phyloP scores from a whole-genome alignment of 2,797 vertebrate genomes.

The Ptychobarbus kaznakovi region DNA sequence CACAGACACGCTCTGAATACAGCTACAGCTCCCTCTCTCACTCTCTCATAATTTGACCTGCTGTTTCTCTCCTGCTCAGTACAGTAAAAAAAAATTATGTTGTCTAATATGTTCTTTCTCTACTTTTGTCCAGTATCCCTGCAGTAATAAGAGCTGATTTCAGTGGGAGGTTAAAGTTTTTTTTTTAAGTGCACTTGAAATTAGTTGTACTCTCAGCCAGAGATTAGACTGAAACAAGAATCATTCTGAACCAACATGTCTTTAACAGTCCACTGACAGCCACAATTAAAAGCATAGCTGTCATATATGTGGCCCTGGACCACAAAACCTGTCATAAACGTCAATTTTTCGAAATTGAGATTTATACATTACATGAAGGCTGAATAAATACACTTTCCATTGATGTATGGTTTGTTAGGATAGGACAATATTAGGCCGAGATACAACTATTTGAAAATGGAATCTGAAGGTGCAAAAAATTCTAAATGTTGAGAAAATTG shows the following conservation, averaged over 20 bases:
- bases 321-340: not conserved
- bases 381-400: not conserved
- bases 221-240: not conserved
- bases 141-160: constrained; percentile 20
- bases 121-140: not conserved
- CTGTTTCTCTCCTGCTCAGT: constrained; percentile 11
- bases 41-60: not conserved
- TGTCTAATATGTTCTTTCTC: constrained; percentile 8
- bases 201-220: constrained; percentile 1
- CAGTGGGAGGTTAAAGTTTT: not conserved
- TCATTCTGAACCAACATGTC: not conserved
- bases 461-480: not conserved
- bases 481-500: not conserved
- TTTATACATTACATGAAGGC: not conserved
- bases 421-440: not conserved
- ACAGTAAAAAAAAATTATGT: not conserved
- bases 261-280: not conserved
- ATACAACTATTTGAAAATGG: not conserved
- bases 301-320: not conserved
- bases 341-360: not conserved
- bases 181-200: not conserved
- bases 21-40: not conserved
- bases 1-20: constrained; percentile 17
- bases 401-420: not conserved
- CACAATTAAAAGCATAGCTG: not conserved